Evolutionary conservation across 2,797 vertebrate genomes (phyloP), one percentile per base, ranked within the genome.

Genomic region (Corythornis leucogaster): DNA sequence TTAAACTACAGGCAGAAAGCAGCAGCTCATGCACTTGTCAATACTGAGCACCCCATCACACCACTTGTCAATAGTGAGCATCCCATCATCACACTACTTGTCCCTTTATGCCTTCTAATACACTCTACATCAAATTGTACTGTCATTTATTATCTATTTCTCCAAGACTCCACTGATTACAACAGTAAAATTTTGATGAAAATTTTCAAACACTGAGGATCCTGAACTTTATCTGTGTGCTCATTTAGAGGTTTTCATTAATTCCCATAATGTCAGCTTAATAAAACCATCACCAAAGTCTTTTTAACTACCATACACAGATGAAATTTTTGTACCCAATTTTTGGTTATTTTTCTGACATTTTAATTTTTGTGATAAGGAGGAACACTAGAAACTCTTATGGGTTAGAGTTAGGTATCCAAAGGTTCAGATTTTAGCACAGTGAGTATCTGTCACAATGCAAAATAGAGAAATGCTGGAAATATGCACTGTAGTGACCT

Each of bases 271-370:
- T 17, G 1, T 12, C 26, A 66, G 3, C 7, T 46, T 68, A 58
- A 71, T 5, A 38, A 78, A 87, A 53, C 11, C 1, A 45, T 25
- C 26, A 69, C 28, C 48, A 26, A 83, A 33, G 3, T 30, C 9
- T 68, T 80, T 80, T 85, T 75, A 5, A 1, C 13, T 51, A 53
- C 10, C 0, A 0, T 16, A 43, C 1, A 8, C 15, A 55, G 28
- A 73, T 31, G 0, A 64, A 51, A 9, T 2, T 54, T 76, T 42
- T 40, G 3, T 28, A 73, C 4, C 2, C 2, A 3, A 16, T 21
- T 26, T 15, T n/a, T 22, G 1, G 3, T 5, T 48, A 7, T 10
- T 46, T 42, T 25, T 20, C 12, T 46, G 2, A 43, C 9, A 22
- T 46, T 70, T 19, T 48, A 50, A 5, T 46, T 42, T 31, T 26